phyloP scores from a whole-genome alignment of 2,888 invertebrate species.

The Eristalis pertinax region DNA sequence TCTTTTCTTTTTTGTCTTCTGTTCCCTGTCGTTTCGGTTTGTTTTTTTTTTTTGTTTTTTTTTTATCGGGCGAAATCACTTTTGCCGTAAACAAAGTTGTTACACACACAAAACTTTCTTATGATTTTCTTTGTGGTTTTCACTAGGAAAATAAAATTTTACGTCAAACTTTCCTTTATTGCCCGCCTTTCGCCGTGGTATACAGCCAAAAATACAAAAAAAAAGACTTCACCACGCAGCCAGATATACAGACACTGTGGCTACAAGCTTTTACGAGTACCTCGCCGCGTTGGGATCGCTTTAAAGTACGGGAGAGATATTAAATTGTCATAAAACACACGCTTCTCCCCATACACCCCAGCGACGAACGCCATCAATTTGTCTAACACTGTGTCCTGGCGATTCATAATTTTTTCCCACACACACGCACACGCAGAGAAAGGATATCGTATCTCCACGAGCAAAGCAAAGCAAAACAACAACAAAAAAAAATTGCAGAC shows the following conservation, averaged over 20 bases:
- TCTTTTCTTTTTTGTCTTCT: background rate
- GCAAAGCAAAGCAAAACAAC: too few species aligned
- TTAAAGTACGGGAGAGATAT: slow-evolving; percentile 21
- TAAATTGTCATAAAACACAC: slow-evolving; percentile 42
- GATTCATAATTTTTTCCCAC: slow-evolving; percentile 30
- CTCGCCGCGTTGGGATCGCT: background rate
- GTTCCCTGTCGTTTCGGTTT: too few species aligned
- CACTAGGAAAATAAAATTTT: slow-evolving; percentile 41
- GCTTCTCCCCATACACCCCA: background rate
- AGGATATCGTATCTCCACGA: background rate
- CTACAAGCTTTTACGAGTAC: slow-evolving; percentile 14
- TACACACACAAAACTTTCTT: slow-evolving; percentile 45
- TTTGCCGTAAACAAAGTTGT: slow-evolving; percentile 49
- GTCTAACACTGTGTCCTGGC: slow-evolving; percentile 50
- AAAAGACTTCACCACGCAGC: background rate
- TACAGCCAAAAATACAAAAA: too few species aligned
- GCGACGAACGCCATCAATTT: slow-evolving; percentile 63
- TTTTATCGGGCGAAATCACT: slow-evolving; percentile 49
- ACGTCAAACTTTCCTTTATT: slow-evolving; percentile 53
- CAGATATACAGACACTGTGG: slow-evolving; percentile 4
- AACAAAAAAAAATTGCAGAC: background rate
- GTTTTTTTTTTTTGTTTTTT: background rate
- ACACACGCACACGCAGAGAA: background rate
- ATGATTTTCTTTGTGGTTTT: slow-evolving; percentile 45
- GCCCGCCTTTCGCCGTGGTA: background rate